Base-by-base conservation (phyloP, 2,797 vertebrate genomes). In the Spea hammondii region DNA sequence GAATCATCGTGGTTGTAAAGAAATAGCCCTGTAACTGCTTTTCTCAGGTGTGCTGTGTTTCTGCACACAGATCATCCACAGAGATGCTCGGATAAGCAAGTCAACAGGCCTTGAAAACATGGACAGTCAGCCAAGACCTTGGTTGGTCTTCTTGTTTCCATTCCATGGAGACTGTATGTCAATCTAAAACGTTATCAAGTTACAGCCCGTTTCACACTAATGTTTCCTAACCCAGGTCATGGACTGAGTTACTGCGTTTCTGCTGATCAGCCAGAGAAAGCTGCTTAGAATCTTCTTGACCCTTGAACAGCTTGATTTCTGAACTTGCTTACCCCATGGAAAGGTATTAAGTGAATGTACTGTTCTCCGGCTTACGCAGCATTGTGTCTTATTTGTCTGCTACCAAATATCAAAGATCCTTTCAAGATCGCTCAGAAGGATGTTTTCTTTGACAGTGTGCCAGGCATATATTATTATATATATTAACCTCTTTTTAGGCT, bases 341-440 rank as follows among this genome's bases (percentile, higher is more conserved):
- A 65, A 65, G 64, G 12, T 47, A 65, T 65, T 65, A 45, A 65
- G n/a, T 47, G 46, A 65, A 45, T 46, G 64, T 65, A 65, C 64
- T 46, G 64, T 45, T 17, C 59, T 11, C 6, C 10, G 64, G 60
- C 64, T 65, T 65, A 65, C 32, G 44, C 44, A 65, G 64, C 64
- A 65, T 65, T 47, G 45, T 65, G 64, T 65, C 11, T 54, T 54
- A 12, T 54, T 46, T 65, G 60, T n/a, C 46, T 46, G 44, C 64
- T 65, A 65, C 64, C 44, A 65, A 47, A 65, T 65, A 65, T 65
- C 45, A 65, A 65, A 65, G 64, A 47, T 65, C 59, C 59, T 62
- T 62, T 62, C 59, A 62, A 62, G 59, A 62, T 32, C 14, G 44
- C 32, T 62, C 59, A 17, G 32, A 9, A 17, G n/a, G n/a, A 17